These are phyloP conservation scores for Ctenodactylus gundi DNA, from an alignment of 2,113 vertebrate species.

Conservation along the genomic window DNA sequence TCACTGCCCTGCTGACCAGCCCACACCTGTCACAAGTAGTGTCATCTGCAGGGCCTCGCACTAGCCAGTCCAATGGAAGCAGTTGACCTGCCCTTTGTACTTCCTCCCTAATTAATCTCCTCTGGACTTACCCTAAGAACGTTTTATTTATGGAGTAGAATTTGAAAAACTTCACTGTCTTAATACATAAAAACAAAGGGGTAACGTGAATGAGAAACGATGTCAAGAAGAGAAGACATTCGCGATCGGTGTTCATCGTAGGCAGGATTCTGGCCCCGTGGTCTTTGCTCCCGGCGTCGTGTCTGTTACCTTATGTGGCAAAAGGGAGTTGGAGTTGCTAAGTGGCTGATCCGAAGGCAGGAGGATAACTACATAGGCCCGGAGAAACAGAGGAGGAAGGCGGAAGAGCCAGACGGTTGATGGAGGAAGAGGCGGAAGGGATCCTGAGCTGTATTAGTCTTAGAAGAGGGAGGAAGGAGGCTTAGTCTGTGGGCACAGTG, in stretches of 20 bases:
- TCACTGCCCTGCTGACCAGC: neutral
- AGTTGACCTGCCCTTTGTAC: neutral
- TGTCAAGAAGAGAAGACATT: too few species aligned
- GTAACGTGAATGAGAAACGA: rapidly evolving
- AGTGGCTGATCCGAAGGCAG: neutral
- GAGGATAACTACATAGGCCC: neutral
- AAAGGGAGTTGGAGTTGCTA: neutral
- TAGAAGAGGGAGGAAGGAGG: neutral
- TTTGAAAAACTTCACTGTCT: neutral
- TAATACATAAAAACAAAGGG: neutral
- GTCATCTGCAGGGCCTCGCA: neutral
- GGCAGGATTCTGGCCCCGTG: neutral
- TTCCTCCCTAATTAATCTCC: neutral
- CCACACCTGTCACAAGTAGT: neutral
- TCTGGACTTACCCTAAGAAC: neutral
- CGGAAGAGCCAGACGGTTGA: neutral
- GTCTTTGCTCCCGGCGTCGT: neutral
- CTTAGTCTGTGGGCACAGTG: neutral
- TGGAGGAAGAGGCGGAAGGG: neutral
- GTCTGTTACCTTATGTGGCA: neutral
- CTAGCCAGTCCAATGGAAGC: neutral
- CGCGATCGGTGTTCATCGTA: neutral
- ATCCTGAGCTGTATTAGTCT: neutral
- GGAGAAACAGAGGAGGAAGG: neutral
- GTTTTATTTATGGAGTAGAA: neutral